Conservation (phyloP, 2,888 invertebrate species). For the Trachelus tabidus region DNA sequence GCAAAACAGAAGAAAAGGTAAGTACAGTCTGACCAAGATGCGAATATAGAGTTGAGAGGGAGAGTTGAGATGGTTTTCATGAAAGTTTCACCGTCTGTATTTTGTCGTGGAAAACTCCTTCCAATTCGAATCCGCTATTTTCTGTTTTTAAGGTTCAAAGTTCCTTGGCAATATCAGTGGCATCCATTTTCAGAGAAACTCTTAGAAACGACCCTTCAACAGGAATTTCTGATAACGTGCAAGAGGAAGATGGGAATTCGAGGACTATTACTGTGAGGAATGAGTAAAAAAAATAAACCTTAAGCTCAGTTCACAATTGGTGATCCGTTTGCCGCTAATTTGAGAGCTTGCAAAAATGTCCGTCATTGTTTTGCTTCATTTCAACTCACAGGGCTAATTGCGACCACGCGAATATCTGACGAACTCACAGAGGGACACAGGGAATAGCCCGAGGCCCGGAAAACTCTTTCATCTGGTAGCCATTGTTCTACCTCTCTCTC, state of each 20-base stretch:
- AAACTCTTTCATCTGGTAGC: conserved; percentile 52
- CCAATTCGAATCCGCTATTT: neutral
- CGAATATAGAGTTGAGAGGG: neutral
- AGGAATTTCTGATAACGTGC: neutral
- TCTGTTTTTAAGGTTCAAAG: neutral
- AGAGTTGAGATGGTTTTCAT: neutral
- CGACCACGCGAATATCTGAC: conserved; percentile 8
- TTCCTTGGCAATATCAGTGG: neutral
- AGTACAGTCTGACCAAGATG: neutral
- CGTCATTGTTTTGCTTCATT: conserved; percentile 14
- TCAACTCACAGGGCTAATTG: conserved; percentile 23
- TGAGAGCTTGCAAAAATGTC: conserved; percentile 5
- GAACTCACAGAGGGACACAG: neutral
- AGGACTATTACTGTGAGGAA: neutral
- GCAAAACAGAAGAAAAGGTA: neutral
- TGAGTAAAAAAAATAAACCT: neutral
- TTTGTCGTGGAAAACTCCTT: neutral
- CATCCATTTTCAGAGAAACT: neutral
- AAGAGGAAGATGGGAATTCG: neutral
- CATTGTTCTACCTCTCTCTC: conserved; percentile 39
- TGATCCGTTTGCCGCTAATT: conserved; percentile 9
- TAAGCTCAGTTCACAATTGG: neutral
- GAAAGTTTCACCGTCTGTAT: neutral
- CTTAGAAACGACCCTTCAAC: neutral
- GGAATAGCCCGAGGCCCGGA: conserved; percentile 34